Evolutionary conservation across 2,888 invertebrate genomes (phyloP), one percentile per base, ranked within the genome.

Genomic region (Microctonus hyperodae): DNA sequence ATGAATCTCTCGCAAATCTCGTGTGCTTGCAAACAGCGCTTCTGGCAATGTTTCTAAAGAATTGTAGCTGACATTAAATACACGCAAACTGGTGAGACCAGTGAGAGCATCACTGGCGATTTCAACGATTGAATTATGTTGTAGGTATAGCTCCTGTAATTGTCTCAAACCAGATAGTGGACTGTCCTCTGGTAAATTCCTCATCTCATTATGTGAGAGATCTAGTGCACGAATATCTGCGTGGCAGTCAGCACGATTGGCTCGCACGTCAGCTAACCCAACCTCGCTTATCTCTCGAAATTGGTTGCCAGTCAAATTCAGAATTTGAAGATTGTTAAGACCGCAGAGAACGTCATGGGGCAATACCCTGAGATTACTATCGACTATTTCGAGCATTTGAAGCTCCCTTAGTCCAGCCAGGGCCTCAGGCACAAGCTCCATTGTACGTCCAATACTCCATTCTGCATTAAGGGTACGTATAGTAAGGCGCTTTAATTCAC

Each of bases 51-150:
- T 89, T 75, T 91, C 91, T 76, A 97, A 85, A 72, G 90, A 90
- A 84, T 97, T 97, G 83, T 92, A 91, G 74, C 95, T 94, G 79
- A 96, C 87, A 86, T 97, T 95, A 61, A 97, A 85, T 44, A 92
- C 89, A 76, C 93, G 89, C 82, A 97, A 86, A 56, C 92, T 91
- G 44, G 90, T 89, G 60, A 96, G 87, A 51, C 94, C 93, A 69
- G 90, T 89, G 73, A 96, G 88, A 20, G 94, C 90, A 80, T 93
- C 92, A 76, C 90, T 89, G 69, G 91, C 91, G 78, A 96, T 88
- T 77, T 92, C 91, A 64, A 89, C 89, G 72, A 96, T 90, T 80
- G 92, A 91, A 83, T 97, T 97, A 81, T 93, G 90, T 83, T 94
- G 92, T 75, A 97, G 84, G 77, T 91, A 89, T 44, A 97, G 86